Percentiles rank a stretch among this genome's conserved stretches.
These are phyloP conservation scores for Sandelia bainsii DNA, from an alignment of 2,797 vertebrate species.

Conservation along the genomic window DNA sequence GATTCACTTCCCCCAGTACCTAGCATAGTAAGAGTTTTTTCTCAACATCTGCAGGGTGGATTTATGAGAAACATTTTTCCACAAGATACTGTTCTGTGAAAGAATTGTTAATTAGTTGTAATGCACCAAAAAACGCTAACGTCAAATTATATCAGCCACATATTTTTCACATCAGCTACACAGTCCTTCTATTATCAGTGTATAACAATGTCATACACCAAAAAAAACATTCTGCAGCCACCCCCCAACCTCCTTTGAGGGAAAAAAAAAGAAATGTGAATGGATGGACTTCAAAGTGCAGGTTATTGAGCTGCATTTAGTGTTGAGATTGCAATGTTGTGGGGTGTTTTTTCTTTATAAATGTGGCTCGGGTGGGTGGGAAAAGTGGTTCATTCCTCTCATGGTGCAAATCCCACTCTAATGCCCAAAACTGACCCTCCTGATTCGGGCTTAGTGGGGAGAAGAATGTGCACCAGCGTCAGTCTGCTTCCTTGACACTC, in stretches of 20 bases:
- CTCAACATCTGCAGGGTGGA: slow-evolving; percentile 27
- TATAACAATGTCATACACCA: slow-evolving; percentile 65
- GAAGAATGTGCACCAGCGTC: slow-evolving; percentile 36
- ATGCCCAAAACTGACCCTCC: slow-evolving; percentile 60
- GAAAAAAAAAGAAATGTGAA: slow-evolving; percentile 71
- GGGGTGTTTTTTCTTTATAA: slow-evolving; percentile 65
- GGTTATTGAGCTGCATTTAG: slow-evolving; percentile 74
- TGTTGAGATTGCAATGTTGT: slow-evolving; percentile 59
- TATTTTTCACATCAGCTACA: slow-evolving; percentile 77
- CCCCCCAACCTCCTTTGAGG: slow-evolving; percentile 57
- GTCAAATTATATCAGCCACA: slow-evolving; percentile 51
- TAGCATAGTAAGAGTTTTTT: slow-evolving; percentile 8
- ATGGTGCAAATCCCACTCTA: slow-evolving; percentile 65
- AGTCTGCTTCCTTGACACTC: slow-evolving; percentile 28
- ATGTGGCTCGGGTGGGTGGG: slow-evolving; percentile 49
- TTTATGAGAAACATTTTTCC: slow-evolving; percentile 31
- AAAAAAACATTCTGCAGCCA: slow-evolving; percentile 36
- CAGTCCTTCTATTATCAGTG: slow-evolving; percentile 63
- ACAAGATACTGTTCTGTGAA: slow-evolving; percentile 36
- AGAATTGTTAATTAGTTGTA: slow-evolving; percentile 34
- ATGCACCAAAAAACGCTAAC: slow-evolving; percentile 45
- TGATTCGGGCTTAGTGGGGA: slow-evolving; percentile 40
- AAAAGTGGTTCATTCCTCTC: slow-evolving; percentile 46
- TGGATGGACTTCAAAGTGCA: slow-evolving; percentile 79
- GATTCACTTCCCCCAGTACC: slow-evolving; percentile 36